Evolutionary conservation across 2,888 invertebrate species (phyloP).

Genomic region (Lutraria lutraria): DNA sequence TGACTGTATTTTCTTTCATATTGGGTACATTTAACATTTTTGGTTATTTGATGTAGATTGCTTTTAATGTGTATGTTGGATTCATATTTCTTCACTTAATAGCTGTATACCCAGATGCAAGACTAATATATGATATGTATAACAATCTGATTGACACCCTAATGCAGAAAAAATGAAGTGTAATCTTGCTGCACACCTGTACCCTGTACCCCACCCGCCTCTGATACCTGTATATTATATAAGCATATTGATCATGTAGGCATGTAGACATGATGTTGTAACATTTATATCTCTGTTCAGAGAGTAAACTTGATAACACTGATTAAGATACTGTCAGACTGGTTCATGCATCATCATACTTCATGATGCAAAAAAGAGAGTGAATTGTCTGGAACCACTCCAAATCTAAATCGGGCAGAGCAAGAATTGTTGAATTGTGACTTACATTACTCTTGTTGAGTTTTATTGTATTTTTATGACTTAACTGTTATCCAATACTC

Average conservation of each 20-base stretch:
- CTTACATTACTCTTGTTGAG: constrained; percentile 1
- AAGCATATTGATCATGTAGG: background rate
- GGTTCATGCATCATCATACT: constrained; percentile 11
- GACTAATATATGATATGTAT: background rate
- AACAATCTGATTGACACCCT: background rate
- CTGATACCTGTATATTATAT: background rate
- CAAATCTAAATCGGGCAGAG: background rate
- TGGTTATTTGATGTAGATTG: background rate
- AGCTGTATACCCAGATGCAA: background rate
- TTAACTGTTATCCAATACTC: background rate
- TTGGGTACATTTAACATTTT: background rate
- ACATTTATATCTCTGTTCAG: constrained; percentile 18
- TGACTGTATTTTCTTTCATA: constrained; percentile 2
- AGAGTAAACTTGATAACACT: background rate
- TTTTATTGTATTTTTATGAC: background rate
- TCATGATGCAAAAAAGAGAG: background rate
- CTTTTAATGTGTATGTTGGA: background rate
- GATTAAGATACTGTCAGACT: constrained; percentile 14
- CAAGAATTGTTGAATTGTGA: constrained; percentile 4
- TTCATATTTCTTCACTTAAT: background rate
- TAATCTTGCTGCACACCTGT: background rate
- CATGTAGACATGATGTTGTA: background rate
- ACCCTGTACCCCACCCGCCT: background rate
- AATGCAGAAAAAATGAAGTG: background rate
- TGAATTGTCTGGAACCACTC: constrained; percentile 12